phyloP scores from a whole-genome alignment of 1,140 invertebrate species.

The Ceratina calcarata region DNA sequence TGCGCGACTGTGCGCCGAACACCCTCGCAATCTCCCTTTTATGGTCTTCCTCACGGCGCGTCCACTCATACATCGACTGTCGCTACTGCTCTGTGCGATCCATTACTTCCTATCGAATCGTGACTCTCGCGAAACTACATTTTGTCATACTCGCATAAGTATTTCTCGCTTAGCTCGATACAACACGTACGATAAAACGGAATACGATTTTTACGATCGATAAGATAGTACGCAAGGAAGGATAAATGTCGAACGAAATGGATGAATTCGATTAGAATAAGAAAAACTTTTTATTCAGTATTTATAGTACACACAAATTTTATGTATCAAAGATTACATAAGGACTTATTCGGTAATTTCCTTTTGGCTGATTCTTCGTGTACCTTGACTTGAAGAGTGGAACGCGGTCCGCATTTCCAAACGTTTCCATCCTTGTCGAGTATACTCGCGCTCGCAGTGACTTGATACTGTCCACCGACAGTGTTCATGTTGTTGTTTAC shows the following conservation, averaged over 20 bases:
- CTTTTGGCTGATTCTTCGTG: slow-evolving; percentile 83
- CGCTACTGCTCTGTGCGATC: slow-evolving; percentile 42
- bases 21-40: slow-evolving; percentile 65
- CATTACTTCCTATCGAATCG: background rate
- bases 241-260: background rate
- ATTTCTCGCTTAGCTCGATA: background rate
- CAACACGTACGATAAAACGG: background rate
- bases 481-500: slow-evolving; percentile 13
- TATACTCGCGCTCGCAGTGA: slow-evolving; percentile 87
- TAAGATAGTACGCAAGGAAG: background rate
- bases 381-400: slow-evolving; percentile 85
- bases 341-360: slow-evolving; percentile 65
- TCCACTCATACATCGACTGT: slow-evolving; percentile 59
- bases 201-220: background rate
- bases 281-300: slow-evolving; percentile 20
- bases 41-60: slow-evolving; percentile 53
- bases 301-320: background rate
- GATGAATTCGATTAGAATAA: background rate
- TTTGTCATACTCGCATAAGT: background rate
- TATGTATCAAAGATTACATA: background rate
- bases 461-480: slow-evolving; percentile 82
- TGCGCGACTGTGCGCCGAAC: slow-evolving; percentile 66
- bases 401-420: slow-evolving; percentile 89
- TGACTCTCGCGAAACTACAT: background rate
- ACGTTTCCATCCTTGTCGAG: slow-evolving; percentile 86